Evolutionary conservation across 2,888 invertebrate species (phyloP).

Genomic region (Taphrorychus bicolor): DNA sequence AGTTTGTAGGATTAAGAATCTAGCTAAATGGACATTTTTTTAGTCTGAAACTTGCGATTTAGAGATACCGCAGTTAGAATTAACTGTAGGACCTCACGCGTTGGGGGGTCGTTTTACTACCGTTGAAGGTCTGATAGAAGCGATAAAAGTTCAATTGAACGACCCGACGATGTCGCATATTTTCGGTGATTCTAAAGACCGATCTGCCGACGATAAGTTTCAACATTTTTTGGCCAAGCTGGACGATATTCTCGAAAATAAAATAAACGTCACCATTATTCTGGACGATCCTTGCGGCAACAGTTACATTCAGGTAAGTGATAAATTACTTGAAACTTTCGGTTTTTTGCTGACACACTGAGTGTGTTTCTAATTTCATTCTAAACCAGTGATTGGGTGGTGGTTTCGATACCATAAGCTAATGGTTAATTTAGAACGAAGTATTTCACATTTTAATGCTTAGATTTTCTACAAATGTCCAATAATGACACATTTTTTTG

Average conservation of each 20-base stretch:
- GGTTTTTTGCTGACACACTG: too few species aligned
- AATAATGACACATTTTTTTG: too few species aligned
- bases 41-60: constrained; percentile 83
- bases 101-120: constrained; percentile 95
- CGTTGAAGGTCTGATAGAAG: constrained; percentile 85
- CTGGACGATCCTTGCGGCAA: constrained; percentile 98
- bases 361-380: too few species aligned
- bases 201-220: constrained; percentile 64
- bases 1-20: background rate
- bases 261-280: constrained; percentile 73
- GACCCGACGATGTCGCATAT: constrained; percentile 67
- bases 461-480: too few species aligned
- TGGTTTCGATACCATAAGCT: too few species aligned
- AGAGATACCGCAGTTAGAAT: constrained; percentile 84
- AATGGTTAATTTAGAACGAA: too few species aligned
- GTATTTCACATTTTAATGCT: too few species aligned
- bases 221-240: constrained; percentile 71
- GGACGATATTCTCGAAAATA: constrained; percentile 70
- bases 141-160: constrained; percentile 78
- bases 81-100: constrained; percentile 85
- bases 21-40: constrained; percentile 29
- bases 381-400: too few species aligned
- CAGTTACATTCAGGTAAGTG: constrained; percentile 82
- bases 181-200: constrained; percentile 75
- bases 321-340: background rate